Percentiles rank a stretch among this genome's conserved stretches.
phyloP scores from a whole-genome alignment of 2,797 vertebrate genomes.

The Momotus momota region DNA sequence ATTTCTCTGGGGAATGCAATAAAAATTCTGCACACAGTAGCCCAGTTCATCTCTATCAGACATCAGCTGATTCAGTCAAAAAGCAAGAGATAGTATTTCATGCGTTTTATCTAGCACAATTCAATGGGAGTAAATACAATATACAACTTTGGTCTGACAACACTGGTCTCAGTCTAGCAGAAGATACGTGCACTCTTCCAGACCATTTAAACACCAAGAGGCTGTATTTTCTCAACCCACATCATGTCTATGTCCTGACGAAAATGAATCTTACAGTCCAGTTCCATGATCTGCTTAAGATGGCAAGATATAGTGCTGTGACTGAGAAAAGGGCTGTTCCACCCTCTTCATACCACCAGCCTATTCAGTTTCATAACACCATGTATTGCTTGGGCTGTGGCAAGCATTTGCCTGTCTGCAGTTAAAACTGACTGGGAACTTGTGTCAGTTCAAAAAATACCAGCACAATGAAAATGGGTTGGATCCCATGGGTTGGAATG shows the following conservation, averaged over 20 bases:
- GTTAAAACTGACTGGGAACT: not conserved
- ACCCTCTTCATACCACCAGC: not conserved
- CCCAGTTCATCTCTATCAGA: rapidly evolving
- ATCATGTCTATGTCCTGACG: not conserved
- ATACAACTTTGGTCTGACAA: not conserved
- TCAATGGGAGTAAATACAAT: not conserved
- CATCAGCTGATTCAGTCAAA: not conserved
- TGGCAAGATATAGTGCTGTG: not conserved
- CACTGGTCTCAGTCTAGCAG: not conserved
- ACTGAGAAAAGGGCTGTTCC: not conserved
- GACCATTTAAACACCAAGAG: not conserved
- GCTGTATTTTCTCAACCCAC: not conserved
- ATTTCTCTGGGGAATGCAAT: not conserved
- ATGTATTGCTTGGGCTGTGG: not conserved
- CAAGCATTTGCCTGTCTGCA: not conserved
- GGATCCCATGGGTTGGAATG: rapidly evolving
- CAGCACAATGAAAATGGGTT: not conserved
- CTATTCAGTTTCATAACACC: not conserved
- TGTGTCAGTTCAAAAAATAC: not conserved
- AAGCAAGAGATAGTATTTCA: not conserved
- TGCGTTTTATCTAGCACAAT: not conserved
- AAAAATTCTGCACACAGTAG: not conserved
- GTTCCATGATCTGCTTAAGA: not conserved
- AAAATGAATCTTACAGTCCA: not conserved
- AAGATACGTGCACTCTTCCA: not conserved